Evolutionary conservation across 2,888 invertebrate species (phyloP).

Genomic region (Pseudanteris insignis): DNA sequence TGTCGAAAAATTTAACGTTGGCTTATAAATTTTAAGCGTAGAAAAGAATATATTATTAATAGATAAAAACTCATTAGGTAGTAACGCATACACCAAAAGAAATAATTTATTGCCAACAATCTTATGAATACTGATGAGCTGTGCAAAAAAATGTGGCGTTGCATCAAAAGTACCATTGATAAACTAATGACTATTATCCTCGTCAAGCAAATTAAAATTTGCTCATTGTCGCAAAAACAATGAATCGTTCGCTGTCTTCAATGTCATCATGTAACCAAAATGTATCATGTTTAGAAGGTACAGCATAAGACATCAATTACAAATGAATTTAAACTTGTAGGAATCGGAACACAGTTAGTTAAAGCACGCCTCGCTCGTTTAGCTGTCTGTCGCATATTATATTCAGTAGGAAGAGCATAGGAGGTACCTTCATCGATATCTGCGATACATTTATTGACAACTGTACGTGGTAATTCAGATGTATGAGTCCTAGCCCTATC

Average conservation of each 20-base stretch:
- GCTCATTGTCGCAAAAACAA: slow-evolving; percentile 9
- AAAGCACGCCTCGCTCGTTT: slow-evolving; percentile 1
- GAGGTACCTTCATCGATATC: background rate
- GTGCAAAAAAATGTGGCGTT: slow-evolving; percentile 41
- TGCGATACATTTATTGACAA: background rate
- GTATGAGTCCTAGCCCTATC: slow-evolving; percentile 1
- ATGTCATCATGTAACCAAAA: slow-evolving; percentile 5
- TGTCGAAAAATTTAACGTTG: background rate
- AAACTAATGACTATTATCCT: slow-evolving; percentile 26
- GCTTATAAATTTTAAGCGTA: slow-evolving; percentile 11
- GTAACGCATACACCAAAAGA: slow-evolving; percentile 2
- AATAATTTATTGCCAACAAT: slow-evolving; percentile 13
- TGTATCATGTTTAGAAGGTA: slow-evolving; percentile 5
- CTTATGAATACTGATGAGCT: slow-evolving; percentile 45
- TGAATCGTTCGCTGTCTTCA: background rate
- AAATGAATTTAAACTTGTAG: slow-evolving; percentile 7
- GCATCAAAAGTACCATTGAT: slow-evolving; percentile 45
- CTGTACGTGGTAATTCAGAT: background rate
- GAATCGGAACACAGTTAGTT: slow-evolving; percentile 2
- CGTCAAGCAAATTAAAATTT: slow-evolving; percentile 3
- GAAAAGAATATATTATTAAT: slow-evolving; percentile 12
- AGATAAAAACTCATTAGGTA: slow-evolving; percentile 23
- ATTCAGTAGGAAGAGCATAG: background rate
- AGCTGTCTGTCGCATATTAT: slow-evolving; percentile 5
- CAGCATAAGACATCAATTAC: slow-evolving; percentile 2